Evolutionary conservation across 2,888 invertebrate species (phyloP).

Genomic region (Torymus auratus): DNA sequence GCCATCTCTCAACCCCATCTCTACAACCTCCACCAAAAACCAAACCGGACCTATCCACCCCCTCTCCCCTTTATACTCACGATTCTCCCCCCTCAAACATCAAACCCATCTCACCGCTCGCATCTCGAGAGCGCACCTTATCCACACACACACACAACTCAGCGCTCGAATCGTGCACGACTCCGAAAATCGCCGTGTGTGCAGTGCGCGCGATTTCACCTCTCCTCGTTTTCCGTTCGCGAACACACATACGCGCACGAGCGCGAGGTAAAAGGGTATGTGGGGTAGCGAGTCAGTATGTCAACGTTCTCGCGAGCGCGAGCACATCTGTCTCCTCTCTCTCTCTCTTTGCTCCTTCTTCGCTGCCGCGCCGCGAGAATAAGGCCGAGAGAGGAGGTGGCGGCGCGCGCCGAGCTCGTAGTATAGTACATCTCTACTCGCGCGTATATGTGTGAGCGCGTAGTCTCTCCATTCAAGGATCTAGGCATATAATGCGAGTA

Average conservation of each 20-base stretch:
- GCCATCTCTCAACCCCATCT: no score
- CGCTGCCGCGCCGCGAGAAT: slow-evolving; percentile 65
- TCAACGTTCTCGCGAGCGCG: slow-evolving; percentile 70
- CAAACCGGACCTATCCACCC: no score
- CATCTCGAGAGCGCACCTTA: no score
- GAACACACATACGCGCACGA: background rate
- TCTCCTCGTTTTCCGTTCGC: slow-evolving; percentile 23
- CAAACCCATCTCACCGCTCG: no score
- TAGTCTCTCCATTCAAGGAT: slow-evolving; percentile 52
- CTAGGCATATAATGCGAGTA: slow-evolving; percentile 10
- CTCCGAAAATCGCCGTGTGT: background rate
- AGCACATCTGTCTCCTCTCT: slow-evolving; percentile 60
- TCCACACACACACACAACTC: background rate
- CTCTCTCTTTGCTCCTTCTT: slow-evolving; percentile 64
- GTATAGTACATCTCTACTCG: slow-evolving; percentile 14
- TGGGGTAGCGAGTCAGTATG: slow-evolving; percentile 77
- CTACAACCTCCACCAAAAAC: no score
- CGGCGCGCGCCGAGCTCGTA: slow-evolving; percentile 11
- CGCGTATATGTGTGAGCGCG: background rate
- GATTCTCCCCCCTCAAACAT: no score
- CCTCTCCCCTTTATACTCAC: no score
- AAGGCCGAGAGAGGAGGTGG: slow-evolving; percentile 67
- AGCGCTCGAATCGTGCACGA: background rate
- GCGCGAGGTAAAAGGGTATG: slow-evolving; percentile 75
- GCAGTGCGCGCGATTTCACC: slow-evolving; percentile 29